These are phyloP conservation scores for Daubentonia madagascariensis DNA, from an alignment of 2,113 vertebrate species.

Conservation along the genomic window DNA sequence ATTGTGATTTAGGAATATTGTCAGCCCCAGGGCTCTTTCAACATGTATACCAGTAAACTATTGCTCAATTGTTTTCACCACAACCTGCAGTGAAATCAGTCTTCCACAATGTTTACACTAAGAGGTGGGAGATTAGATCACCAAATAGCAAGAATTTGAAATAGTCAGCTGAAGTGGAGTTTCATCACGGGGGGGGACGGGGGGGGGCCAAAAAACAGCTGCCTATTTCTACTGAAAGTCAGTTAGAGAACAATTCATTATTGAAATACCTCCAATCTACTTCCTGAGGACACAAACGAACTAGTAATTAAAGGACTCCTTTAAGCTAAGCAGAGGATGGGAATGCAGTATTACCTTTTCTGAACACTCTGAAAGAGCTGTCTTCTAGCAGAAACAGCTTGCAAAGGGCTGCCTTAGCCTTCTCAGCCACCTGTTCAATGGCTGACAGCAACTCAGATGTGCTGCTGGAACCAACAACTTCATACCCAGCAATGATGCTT, in stretches of 20 bases:
- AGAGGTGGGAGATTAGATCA: not conserved
- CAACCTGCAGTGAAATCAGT: not conserved
- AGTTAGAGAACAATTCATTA: not conserved
- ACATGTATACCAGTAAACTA: not conserved
- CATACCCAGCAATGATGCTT: constrained; percentile 48
- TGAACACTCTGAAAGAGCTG: constrained; percentile 24
- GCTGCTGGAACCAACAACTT: constrained; percentile 58
- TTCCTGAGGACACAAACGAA: not conserved
- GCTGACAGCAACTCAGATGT: constrained; percentile 49
- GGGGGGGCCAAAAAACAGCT: not conserved
- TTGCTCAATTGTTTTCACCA: not conserved
- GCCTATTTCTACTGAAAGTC: not conserved
- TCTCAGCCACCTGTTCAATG: not conserved
- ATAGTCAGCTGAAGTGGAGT: not conserved
- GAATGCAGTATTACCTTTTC: constrained; percentile 53
- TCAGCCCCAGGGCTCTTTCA: not conserved
- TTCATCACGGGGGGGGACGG: not conserved
- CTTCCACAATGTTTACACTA: not conserved
- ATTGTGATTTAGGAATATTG: not conserved
- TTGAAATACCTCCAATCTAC: not conserved
- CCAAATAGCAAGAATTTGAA: not conserved
- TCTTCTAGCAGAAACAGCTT: constrained; percentile 24
- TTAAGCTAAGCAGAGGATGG: not conserved
- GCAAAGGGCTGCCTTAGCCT: not conserved
- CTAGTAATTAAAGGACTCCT: not conserved